Evolutionary conservation across 2,888 invertebrate genomes (phyloP).

Genomic region (Andrena dorsata): DNA sequence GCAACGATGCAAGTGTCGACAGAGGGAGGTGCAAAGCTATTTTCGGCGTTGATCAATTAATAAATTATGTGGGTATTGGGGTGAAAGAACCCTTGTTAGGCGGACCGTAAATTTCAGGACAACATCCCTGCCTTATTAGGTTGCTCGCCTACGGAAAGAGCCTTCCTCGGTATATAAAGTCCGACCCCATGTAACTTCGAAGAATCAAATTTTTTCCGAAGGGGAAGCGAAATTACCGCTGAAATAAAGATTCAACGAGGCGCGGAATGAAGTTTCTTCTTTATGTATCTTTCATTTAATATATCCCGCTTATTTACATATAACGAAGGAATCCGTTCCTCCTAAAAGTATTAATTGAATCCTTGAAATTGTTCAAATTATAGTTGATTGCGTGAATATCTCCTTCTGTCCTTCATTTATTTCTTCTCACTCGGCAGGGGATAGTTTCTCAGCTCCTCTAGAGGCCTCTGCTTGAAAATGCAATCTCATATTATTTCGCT

Average conservation of each 20-base stretch:
- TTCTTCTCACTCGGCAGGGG: not conserved
- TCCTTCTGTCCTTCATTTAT: not conserved
- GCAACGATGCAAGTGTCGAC: constrained; percentile 23
- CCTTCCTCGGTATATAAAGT: constrained; percentile 18
- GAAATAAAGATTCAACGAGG: constrained; percentile 14
- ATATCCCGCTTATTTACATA: constrained; percentile 22
- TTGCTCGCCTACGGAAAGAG: constrained; percentile 6
- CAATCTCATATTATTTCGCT: constrained; percentile 13
- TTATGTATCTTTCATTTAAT: constrained; percentile 13
- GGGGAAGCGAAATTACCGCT: constrained; percentile 4
- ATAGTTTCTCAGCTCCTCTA: not conserved
- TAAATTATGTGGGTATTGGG: constrained; percentile 48
- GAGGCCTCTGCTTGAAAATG: not conserved
- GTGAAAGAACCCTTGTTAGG: constrained; percentile 46
- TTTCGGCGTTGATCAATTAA: constrained; percentile 44
- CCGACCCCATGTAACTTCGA: constrained; percentile 21
- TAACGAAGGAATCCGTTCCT: not conserved
- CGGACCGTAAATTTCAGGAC: constrained; percentile 56
- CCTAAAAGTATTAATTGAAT: not conserved
- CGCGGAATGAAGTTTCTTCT: not conserved
- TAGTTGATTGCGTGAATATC: not conserved
- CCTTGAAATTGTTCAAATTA: not conserved
- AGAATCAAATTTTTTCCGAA: constrained; percentile 5
- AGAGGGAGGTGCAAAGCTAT: constrained; percentile 34
- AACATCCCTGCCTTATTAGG: constrained; percentile 25